A percentile compares a stretch with the other conserved stretches of the same genome.
Evolutionary conservation across 2,888 invertebrate genomes (phyloP).

Genomic region (Spatulosminthurus flaviceps): DNA sequence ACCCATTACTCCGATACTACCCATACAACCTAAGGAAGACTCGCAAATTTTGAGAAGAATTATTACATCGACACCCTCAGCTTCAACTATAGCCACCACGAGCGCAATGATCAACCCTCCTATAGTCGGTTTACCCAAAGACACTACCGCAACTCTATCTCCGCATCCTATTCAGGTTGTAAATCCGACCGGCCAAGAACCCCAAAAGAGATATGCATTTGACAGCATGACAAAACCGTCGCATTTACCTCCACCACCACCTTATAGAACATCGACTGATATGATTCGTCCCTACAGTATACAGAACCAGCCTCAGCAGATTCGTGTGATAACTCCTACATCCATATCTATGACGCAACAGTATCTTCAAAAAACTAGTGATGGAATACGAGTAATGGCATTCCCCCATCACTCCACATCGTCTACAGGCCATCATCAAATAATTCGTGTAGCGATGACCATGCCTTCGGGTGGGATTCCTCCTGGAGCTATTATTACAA

Average conservation of each 20-base stretch:
- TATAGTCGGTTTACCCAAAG: slow-evolving; percentile 30
- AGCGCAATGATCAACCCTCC: neutral
- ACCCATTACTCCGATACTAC: neutral
- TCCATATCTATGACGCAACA: too few relatives aligned
- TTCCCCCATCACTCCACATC: too few relatives aligned
- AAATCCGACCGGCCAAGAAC: neutral
- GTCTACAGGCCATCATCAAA: neutral
- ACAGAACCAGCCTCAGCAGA: too few relatives aligned
- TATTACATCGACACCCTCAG: neutral
- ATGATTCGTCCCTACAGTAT: too few relatives aligned
- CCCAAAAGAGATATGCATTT: too few relatives aligned
- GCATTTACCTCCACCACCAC: too few relatives aligned
- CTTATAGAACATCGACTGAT: too few relatives aligned
- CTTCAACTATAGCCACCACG: neutral
- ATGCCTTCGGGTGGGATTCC: neutral
- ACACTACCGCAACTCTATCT: slow-evolving; percentile 25
- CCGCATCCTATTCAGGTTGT: slow-evolving; percentile 33
- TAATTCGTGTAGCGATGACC: neutral
- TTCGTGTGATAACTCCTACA: too few relatives aligned
- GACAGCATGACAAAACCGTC: too few relatives aligned
- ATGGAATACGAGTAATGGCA: too few relatives aligned
- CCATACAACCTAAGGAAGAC: neutral
- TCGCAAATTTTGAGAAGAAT: neutral
- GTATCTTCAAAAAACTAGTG: too few relatives aligned
- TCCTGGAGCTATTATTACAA: neutral